Percentiles rank a stretch among this genome's conserved stretches.
These are phyloP conservation scores for Hypotaenidia okinawae DNA, from an alignment of 2,797 vertebrate genomes.

Conservation along the genomic window DNA sequence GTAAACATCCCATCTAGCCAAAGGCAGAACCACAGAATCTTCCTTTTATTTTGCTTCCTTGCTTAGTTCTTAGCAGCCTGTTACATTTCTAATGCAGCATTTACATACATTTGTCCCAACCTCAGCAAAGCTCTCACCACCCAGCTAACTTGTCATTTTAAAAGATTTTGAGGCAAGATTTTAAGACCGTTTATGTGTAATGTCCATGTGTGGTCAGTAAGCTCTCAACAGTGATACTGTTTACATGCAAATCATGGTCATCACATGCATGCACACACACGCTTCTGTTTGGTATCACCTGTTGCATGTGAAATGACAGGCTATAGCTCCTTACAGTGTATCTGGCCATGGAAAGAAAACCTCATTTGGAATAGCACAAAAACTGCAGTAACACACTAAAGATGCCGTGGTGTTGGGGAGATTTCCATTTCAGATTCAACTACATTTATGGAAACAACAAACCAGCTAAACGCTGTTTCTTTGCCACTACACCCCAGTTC, in stretches of 20 bases:
- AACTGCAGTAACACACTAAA: neutral
- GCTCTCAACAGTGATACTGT: neutral
- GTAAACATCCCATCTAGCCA: neutral
- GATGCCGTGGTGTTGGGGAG: neutral
- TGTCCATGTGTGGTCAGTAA: neutral
- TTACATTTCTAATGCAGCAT: neutral
- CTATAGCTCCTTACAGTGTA: neutral
- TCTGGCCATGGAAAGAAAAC: neutral
- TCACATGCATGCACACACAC: neutral
- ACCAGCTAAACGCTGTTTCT: neutral
- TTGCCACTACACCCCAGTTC: neutral
- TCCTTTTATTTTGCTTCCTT: neutral
- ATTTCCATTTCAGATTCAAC: neutral
- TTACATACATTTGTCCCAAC: neutral
- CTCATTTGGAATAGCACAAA: neutral
- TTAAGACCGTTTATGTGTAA: neutral
- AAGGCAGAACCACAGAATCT: neutral
- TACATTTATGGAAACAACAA: neutral
- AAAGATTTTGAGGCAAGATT: neutral
- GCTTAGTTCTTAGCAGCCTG: neutral
- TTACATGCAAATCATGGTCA: neutral
- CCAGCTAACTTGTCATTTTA: neutral
- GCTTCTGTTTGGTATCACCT: neutral
- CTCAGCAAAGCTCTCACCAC: neutral
- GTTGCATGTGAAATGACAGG: neutral